phyloP scores from a whole-genome alignment of 2,113 vertebrate species.

The Rhombomys opimus region DNA sequence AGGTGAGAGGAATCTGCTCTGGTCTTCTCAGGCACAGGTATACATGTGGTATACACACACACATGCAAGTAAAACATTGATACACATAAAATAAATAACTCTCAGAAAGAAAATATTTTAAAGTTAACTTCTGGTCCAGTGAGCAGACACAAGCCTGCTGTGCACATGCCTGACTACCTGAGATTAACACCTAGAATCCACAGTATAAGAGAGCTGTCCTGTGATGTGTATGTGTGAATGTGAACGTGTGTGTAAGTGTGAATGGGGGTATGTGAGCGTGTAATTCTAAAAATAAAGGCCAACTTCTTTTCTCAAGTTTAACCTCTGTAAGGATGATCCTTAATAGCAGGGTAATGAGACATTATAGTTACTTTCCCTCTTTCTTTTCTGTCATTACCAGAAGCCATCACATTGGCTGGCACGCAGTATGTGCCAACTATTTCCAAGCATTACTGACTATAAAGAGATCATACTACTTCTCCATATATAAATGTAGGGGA shows the following conservation, averaged over 20 bases:
- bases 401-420: background rate
- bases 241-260: background rate
- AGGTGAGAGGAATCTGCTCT: background rate
- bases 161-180: background rate
- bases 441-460: slow-evolving; percentile 25
- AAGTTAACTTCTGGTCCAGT: background rate
- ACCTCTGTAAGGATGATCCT: background rate
- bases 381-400: background rate
- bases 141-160: background rate
- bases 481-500: background rate
- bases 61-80: background rate
- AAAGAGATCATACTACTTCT: background rate
- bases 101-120: background rate
- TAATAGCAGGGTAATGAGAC: background rate
- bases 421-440: background rate
- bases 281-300: background rate
- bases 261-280: background rate
- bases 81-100: background rate
- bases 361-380: background rate
- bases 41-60: background rate
- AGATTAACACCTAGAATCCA: background rate
- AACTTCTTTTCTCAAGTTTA: slow-evolving; percentile 11
- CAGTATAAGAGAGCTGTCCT: background rate
- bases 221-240: background rate
- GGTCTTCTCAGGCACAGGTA: background rate